Conservation (phyloP, 2,888 invertebrate genomes). For the Cryptus viduatorius region DNA sequence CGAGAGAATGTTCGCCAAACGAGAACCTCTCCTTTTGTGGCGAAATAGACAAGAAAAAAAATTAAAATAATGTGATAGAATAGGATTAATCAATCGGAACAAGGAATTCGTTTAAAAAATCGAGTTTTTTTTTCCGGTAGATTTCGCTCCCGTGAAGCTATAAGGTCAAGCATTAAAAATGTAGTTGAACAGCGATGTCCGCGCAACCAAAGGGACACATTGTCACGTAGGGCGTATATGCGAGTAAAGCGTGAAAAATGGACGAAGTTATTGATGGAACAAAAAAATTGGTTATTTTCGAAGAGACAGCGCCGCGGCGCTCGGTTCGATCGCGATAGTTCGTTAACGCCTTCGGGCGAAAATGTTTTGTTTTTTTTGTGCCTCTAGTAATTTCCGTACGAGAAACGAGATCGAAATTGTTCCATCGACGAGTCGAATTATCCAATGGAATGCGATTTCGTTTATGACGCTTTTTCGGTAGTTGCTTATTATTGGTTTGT, state of each 20-base stretch:
- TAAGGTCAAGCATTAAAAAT: constrained; percentile 61
- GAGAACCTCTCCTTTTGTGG: too few relatives aligned
- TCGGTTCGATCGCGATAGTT: constrained; percentile 29
- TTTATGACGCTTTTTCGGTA: neutral
- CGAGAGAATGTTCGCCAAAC: too few relatives aligned
- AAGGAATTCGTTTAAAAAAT: too few relatives aligned
- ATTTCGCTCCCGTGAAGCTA: neutral
- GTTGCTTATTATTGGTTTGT: neutral
- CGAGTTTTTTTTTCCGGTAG: too few relatives aligned
- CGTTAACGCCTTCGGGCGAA: constrained; percentile 35
- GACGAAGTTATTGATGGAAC: constrained; percentile 22
- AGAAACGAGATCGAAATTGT: constrained; percentile 51
- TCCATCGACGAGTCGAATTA: constrained; percentile 47
- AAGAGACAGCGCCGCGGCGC: constrained; percentile 28
- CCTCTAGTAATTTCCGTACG: constrained; percentile 55
- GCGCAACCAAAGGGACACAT: constrained; percentile 36
- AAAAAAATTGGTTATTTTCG: constrained; percentile 46
- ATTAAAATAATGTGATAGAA: too few relatives aligned
- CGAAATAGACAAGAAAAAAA: too few relatives aligned
- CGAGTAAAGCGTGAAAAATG: constrained; percentile 37
- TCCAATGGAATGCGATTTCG: neutral
- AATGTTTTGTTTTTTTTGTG: constrained; percentile 23
- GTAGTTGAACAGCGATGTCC: constrained; percentile 12
- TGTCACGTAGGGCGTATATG: constrained; percentile 18
- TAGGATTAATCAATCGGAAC: too few relatives aligned